These are phyloP conservation scores for Cephus runcator DNA, from an alignment of 2,888 invertebrate species.

Conservation along the genomic window DNA sequence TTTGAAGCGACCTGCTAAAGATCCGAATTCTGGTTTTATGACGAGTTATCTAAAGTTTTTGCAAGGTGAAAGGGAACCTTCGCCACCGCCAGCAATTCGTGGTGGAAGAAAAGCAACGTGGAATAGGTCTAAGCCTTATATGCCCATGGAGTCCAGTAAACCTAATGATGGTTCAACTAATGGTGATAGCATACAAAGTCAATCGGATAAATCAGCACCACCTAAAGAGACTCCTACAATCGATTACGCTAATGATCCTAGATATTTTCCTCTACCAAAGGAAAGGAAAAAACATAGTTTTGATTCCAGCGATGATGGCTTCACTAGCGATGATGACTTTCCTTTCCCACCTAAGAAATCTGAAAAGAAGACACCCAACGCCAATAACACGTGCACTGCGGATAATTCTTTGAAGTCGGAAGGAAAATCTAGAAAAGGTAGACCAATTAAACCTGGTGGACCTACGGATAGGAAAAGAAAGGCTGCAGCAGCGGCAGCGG, in stretches of 20 bases:
- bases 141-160: conserved; percentile 45
- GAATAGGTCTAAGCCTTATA: conserved; percentile 67
- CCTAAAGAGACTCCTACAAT: conserved; percentile 67
- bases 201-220: conserved; percentile 31
- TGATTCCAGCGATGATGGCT: conserved; percentile 75
- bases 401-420: conserved; percentile 38
- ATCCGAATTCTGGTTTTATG: conserved; percentile 82
- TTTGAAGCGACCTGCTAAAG: conserved; percentile 68
- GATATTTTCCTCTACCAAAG: conserved; percentile 79
- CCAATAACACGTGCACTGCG: conserved; percentile 14
- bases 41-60: conserved; percentile 88
- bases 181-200: conserved; percentile 15
- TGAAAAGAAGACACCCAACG: conserved; percentile 41
- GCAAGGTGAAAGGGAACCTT: conserved; percentile 84
- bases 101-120: conserved; percentile 76
- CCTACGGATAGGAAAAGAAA: conserved; percentile 62
- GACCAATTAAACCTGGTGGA: conserved; percentile 66
- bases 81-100: conserved; percentile 79
- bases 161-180: conserved; percentile 35
- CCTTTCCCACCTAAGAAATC: conserved; percentile 52
- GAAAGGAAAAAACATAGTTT: conserved; percentile 76
- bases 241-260: conserved; percentile 73
- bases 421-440: conserved; percentile 60
- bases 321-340: conserved; percentile 69
- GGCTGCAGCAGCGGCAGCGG: conserved; percentile 61